Conservation (phyloP, 2,888 invertebrate genomes). For the Hesperia comma region DNA sequence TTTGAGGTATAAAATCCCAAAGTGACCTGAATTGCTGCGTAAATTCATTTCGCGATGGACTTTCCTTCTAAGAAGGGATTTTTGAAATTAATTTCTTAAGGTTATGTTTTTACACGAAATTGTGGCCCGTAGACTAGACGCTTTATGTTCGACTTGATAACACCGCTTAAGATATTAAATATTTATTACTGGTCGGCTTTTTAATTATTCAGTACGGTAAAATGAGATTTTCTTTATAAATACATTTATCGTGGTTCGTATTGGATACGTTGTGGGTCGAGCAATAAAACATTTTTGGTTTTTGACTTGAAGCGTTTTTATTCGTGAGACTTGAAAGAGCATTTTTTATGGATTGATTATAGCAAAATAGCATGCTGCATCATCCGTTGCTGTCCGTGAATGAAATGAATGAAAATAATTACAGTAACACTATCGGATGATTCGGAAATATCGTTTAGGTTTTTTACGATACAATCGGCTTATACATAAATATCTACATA, state of each 20-base stretch:
- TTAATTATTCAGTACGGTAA: not conserved
- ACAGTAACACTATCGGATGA: too few relatives aligned
- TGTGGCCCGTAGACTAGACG: constrained; percentile 19
- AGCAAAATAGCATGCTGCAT: too few relatives aligned
- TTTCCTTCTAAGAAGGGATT: constrained; percentile 32
- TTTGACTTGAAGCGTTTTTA: too few relatives aligned
- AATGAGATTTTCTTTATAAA: not conserved
- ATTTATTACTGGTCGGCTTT: constrained; percentile 18
- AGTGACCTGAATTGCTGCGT: constrained; percentile 29
- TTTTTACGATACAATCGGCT: too few relatives aligned
- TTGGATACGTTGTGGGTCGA: not conserved
- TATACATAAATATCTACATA: too few relatives aligned
- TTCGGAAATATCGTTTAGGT: too few relatives aligned
- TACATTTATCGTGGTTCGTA: constrained; percentile 1
- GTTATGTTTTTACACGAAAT: constrained; percentile 34
- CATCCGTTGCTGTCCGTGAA: too few relatives aligned
- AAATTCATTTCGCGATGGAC: constrained; percentile 35
- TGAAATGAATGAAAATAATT: too few relatives aligned
- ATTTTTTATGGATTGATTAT: too few relatives aligned
- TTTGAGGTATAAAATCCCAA: constrained; percentile 21
- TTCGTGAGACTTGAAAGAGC: too few relatives aligned
- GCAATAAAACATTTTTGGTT: too few relatives aligned
- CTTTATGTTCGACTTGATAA: constrained; percentile 24
- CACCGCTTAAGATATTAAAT: constrained; percentile 28
- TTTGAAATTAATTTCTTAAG: constrained; percentile 36